phyloP scores from a whole-genome alignment of 2,113 vertebrate species.

The Rhinolophus sinicus region DNA sequence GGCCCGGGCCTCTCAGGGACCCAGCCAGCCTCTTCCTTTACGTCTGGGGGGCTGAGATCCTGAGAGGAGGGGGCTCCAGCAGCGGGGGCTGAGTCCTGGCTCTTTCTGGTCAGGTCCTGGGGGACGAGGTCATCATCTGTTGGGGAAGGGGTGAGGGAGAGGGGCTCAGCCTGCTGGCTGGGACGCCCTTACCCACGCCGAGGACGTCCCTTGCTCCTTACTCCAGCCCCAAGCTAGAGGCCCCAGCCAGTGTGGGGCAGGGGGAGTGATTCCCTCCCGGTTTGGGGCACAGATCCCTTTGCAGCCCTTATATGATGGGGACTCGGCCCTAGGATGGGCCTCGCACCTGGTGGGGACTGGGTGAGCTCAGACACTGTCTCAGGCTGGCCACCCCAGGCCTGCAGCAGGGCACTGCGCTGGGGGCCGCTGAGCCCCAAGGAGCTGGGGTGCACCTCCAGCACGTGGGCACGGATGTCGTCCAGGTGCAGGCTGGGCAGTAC shows the following conservation, averaged over 20 bases:
- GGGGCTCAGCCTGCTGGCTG: conserved; percentile 68
- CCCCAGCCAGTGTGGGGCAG: neutral
- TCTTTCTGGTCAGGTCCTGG: conserved; percentile 80
- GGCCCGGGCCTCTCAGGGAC: conserved; percentile 66
- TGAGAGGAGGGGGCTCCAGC: conserved; percentile 64
- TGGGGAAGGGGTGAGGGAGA: conserved; percentile 76
- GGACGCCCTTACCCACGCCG: conserved; percentile 43
- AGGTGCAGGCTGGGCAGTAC: conserved; percentile 92
- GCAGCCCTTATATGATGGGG: conserved; percentile 41
- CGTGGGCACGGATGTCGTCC: conserved; percentile 93
- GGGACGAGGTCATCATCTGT: conserved; percentile 73
- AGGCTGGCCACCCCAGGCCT: conserved; percentile 89
- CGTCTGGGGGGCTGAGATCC: conserved; percentile 75
- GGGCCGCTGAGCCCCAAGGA: conserved; percentile 91
- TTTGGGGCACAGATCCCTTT: neutral
- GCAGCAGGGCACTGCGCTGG: conserved; percentile 92
- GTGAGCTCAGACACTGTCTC: conserved; percentile 50
- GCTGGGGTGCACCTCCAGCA: conserved; percentile 92
- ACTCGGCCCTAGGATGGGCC: conserved; percentile 67
- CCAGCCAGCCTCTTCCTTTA: conserved; percentile 78
- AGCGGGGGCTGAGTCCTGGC: conserved; percentile 59
- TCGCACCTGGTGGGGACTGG: conserved; percentile 76
- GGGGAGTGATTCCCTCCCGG: neutral
- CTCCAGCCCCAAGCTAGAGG: conserved; percentile 62
- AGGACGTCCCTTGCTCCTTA: conserved; percentile 68